Base-by-base conservation (phyloP, 2,888 invertebrate genomes). In the Parasteatoda lunata region DNA sequence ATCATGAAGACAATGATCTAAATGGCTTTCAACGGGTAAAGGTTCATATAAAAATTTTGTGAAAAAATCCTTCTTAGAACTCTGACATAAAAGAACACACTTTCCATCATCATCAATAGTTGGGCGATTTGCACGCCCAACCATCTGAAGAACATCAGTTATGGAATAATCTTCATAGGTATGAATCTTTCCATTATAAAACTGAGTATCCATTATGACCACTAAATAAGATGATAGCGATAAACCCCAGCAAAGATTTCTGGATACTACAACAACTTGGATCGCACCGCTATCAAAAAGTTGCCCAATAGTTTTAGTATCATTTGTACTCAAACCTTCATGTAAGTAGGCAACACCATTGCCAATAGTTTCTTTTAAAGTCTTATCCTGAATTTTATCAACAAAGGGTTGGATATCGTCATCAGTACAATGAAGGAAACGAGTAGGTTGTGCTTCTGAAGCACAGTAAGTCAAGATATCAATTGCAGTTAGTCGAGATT, bases 261-360 rank as follows among this genome's bases (percentile, higher is more conserved):
- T 94, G 0, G 98, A 97, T 0, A 97, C 96, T 3, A 99, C 98
- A 72, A 98, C 96, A 84, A 98, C 94, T 93, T 97, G 96, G 68
- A 98, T 95, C 0, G 98, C 98, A 2, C 97, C 98, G 0, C 96
- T 96, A 91, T 96, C 96, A 91, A 98, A 96, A 79, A 99, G 93
- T 92, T 97, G 96, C 91, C 99, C 97, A 9, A 99, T 98, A 75
- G 98, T 93, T 49, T 96, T 95, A 76, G 97, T 94, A 93, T 99
- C 99, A 71, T 95, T 94, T 0, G 95, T 92, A 3, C 95, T 95
- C 8, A 98, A 94, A 9, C 99, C 99, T 93, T 98, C 98, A 92
- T 99, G 99, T 76, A 99, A 94, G 92, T 98, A 99, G 0, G 97
- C 99, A 15, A 99, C 98, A 51, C 99, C 99, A 91, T 97, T 97